A percentile compares a stretch with the other conserved stretches of the same genome.
Conservation (phyloP, 2,113 vertebrate species). For the Syrrhaptes paradoxus region DNA sequence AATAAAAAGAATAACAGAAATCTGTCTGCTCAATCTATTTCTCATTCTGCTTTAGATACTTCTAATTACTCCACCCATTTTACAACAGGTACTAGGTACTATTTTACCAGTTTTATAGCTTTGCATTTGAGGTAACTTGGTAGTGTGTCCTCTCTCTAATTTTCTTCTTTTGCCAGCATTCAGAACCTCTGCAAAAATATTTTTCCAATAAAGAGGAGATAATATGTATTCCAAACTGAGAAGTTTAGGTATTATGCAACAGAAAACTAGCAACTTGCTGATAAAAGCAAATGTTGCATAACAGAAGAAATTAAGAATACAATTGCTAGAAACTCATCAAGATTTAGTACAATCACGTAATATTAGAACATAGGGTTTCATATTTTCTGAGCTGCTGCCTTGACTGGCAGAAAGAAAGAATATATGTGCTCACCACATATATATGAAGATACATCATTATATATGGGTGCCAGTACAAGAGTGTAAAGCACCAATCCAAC, state of each 20-base stretch:
- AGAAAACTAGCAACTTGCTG: neutral
- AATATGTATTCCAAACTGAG: neutral
- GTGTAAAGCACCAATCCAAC: neutral
- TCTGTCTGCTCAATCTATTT: neutral
- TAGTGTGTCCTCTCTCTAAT: neutral
- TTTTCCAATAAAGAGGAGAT: neutral
- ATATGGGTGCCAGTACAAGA: neutral
- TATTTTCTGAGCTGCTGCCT: neutral
- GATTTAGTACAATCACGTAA: neutral
- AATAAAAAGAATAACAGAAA: neutral
- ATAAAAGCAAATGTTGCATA: neutral
- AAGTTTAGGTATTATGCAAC: neutral
- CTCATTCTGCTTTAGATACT: neutral
- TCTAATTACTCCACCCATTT: neutral
- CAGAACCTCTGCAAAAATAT: neutral
- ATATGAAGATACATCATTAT: neutral
- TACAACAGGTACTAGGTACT: neutral
- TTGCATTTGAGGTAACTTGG: neutral
- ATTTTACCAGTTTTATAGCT: neutral
- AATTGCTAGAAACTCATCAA: neutral
- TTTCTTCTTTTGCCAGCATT: neutral
- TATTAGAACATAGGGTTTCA: neutral
- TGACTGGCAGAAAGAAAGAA: neutral
- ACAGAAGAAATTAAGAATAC: neutral
- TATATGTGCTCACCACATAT: fast-evolving